A percentile compares a stretch with the other conserved stretches of the same genome.
Evolutionary conservation across 2,888 invertebrate species (phyloP).

Genomic region (Blastobasis lacticolella): DNA sequence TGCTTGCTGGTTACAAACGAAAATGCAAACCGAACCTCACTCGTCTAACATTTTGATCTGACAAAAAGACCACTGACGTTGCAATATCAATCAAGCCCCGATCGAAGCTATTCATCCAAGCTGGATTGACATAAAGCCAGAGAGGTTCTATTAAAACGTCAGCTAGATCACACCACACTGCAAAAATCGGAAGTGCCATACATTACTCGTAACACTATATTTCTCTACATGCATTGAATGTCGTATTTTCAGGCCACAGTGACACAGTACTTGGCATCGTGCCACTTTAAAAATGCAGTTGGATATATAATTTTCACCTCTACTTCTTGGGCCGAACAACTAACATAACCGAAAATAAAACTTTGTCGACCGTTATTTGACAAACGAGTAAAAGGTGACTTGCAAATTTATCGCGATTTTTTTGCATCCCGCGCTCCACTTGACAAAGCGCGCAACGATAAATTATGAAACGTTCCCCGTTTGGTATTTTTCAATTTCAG

Average conservation of each 20-base stretch:
- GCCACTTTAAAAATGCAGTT: conserved; percentile 13
- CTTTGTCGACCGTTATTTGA: conserved; percentile 46
- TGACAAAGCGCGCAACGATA: conserved; percentile 53
- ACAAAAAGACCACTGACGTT: background rate
- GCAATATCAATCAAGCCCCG: background rate
- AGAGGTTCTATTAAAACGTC: conserved; percentile 10
- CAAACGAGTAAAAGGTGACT: conserved; percentile 62
- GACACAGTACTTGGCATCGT: conserved; percentile 33
- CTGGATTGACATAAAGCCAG: background rate
- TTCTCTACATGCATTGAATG: conserved; percentile 42
- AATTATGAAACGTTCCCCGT: conserved; percentile 40
- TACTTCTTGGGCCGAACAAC: conserved; percentile 15
- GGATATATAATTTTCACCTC: conserved; percentile 17
- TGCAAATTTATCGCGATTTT: conserved; percentile 56
- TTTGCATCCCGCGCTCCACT: conserved; percentile 45
- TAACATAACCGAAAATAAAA: conserved; percentile 14
- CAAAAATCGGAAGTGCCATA: conserved; percentile 27
- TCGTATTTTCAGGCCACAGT: conserved; percentile 46
- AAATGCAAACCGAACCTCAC: background rate
- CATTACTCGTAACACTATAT: conserved; percentile 43
- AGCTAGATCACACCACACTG: conserved; percentile 16
- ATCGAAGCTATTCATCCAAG: background rate
- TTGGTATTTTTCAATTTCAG: conserved; percentile 41
- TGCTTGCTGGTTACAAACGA: background rate
- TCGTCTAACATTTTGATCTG: background rate